Conservation (phyloP, 2,888 invertebrate species). For the Hylaea fasciaria region DNA sequence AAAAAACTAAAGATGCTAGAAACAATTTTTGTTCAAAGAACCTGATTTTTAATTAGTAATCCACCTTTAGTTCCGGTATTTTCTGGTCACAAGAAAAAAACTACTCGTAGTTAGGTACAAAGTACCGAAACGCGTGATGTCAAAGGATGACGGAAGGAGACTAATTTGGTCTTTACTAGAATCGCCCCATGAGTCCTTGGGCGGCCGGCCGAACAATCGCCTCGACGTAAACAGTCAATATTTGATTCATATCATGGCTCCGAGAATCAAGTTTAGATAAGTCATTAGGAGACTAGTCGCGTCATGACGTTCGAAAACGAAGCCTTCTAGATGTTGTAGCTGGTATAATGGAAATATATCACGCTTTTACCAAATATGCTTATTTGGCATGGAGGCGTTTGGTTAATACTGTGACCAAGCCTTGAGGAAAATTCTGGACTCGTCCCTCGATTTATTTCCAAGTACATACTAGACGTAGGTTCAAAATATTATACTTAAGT, state of each 20-base stretch:
- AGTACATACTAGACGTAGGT: no score
- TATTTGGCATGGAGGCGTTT: no score
- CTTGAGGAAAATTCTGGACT: no score
- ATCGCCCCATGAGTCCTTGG: conserved; percentile 5
- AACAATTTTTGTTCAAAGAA: no score
- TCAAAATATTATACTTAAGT: no score
- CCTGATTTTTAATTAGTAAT: not conserved
- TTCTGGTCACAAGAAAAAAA: conserved; percentile 1
- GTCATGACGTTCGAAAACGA: no score
- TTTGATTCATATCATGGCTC: not conserved
- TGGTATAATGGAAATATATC: not conserved
- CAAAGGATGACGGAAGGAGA: conserved; percentile 13
- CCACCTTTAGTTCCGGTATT: not conserved
- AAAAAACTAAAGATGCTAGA: no score
- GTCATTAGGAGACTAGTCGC: not conserved
- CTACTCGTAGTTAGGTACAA: not conserved
- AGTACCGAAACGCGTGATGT: conserved; percentile 15
- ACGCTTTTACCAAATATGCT: not conserved
- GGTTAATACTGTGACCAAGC: no score
- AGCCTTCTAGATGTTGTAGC: not conserved
- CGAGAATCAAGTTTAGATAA: not conserved
- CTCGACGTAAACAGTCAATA: conserved; percentile 16
- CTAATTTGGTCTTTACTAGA: conserved; percentile 6
- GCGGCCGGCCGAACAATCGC: conserved; percentile 1
- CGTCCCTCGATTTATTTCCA: no score